phyloP scores from a whole-genome alignment of 2,797 vertebrate genomes.

The Loriculus beryllinus region DNA sequence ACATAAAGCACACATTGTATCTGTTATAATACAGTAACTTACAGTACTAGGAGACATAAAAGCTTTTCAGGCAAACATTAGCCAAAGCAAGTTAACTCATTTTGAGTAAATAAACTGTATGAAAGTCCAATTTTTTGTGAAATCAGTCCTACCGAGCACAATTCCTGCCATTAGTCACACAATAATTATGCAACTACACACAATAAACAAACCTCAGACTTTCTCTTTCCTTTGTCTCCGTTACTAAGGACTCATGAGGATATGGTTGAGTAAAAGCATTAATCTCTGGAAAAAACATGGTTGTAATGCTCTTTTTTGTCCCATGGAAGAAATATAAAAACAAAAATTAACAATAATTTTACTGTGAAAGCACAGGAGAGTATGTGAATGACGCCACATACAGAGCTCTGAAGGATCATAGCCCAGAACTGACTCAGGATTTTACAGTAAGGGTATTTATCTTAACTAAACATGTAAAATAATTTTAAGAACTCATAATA shows the following conservation, averaged over 20 bases:
- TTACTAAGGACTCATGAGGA: constrained; percentile 16
- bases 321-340: constrained; percentile 81
- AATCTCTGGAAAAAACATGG: constrained; percentile 53
- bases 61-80: not conserved
- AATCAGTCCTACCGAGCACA: constrained; percentile 32
- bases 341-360: constrained; percentile 84
- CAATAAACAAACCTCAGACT: constrained; percentile 41
- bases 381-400: constrained; percentile 77
- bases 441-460: constrained; percentile 86
- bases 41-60: not conserved
- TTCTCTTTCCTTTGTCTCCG: constrained; percentile 7
- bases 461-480: constrained; percentile 86
- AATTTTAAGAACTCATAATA: constrained; percentile 74
- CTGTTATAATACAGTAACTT: not conserved
- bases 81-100: constrained; percentile 2
- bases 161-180: constrained; percentile 45
- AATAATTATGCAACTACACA: constrained; percentile 44
- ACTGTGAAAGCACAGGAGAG: constrained; percentile 72
- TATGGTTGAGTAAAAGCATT: constrained; percentile 65
- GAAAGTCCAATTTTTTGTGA: constrained; percentile 20
- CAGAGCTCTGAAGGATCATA: constrained; percentile 77
- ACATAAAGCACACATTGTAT: not conserved
- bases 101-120: constrained; percentile 25
- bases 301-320: constrained; percentile 70
- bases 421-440: constrained; percentile 74